Conservation (phyloP, 2,113 vertebrate species). For the Heptranchias perlo region DNA sequence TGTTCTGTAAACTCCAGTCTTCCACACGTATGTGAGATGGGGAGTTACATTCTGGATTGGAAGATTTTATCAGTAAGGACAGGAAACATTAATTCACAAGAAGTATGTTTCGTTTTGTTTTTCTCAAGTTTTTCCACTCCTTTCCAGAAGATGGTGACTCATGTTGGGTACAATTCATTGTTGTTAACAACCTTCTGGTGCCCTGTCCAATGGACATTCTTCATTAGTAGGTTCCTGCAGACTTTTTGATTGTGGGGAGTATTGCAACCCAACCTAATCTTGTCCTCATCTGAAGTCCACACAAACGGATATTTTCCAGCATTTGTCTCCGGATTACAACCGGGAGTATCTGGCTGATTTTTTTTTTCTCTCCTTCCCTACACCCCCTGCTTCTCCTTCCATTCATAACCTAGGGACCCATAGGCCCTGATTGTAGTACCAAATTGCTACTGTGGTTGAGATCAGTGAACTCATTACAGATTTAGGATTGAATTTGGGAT, state of each 20-base stretch:
- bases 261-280: not conserved
- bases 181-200: not conserved
- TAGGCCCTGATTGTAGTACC: not conserved
- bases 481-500: not conserved
- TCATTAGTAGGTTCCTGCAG: not conserved
- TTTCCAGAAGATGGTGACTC: not conserved
- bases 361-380: not conserved
- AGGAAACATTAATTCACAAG: not conserved
- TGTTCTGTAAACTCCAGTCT: not conserved
- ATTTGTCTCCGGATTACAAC: not conserved
- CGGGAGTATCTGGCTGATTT: not conserved
- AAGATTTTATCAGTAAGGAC: not conserved
- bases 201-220: not conserved
- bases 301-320: not conserved
- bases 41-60: not conserved
- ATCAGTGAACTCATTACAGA: not conserved
- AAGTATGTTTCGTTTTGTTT: constrained; percentile 12
- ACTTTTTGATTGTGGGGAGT: not conserved
- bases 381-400: not conserved
- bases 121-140: not conserved
- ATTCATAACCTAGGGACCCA: not conserved
- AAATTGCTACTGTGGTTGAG: not conserved
- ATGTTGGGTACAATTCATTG: not conserved
- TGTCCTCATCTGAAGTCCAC: not conserved
- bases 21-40: not conserved